Evolutionary conservation across 2,888 invertebrate species (phyloP), one percentile per base, ranked within the genome.

Genomic region (Zygogramma bicolorata): DNA sequence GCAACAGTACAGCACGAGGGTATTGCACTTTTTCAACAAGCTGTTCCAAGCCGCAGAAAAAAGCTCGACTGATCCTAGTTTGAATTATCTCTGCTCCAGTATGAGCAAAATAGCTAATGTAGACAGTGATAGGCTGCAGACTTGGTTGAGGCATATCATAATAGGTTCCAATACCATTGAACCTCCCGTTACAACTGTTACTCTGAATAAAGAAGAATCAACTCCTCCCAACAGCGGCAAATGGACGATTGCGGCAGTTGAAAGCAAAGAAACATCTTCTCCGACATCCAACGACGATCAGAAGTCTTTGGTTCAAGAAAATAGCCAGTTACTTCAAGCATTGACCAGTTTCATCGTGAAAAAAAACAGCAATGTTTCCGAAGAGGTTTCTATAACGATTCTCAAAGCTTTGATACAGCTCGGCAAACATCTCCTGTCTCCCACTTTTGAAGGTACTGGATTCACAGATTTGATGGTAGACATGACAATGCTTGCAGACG

Each of bases 401-500:
- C 89, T 95, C 67, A 90, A 91, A 81, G 93, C 94, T 0, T 86
- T 95, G n/a, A 89, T 95, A 62, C 93, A 94, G 34, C 88, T 95
- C 79, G 94, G 93, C 0, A 91, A 91, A 53, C 90, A 92, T 31
- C 88, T 94, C 70, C 86, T 94, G 18, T 90, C 90, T 1, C 90
- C 92, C 0, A 85, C 90, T 0, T 88, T 91, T 58, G 93, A 93
- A 83, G 92, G 92, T 0, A 89, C 89, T n/a, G 93, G 93, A n/a
- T 95, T 95, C 83, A 90, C 93, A 0, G 94, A 95, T 82, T 87
- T 95, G 6, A 91, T 95, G 89, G 89, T 90, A 70, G 92, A 95
- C 3, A 94, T 95, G 94, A 92, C 93, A 1, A 93, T 92, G 60
- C 85, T 98, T 77, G 97, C 97, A 0, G 96, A 96, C 85, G 95